phyloP scores from a whole-genome alignment of 2,888 invertebrate species.

The Thymelicus sylvestris region DNA sequence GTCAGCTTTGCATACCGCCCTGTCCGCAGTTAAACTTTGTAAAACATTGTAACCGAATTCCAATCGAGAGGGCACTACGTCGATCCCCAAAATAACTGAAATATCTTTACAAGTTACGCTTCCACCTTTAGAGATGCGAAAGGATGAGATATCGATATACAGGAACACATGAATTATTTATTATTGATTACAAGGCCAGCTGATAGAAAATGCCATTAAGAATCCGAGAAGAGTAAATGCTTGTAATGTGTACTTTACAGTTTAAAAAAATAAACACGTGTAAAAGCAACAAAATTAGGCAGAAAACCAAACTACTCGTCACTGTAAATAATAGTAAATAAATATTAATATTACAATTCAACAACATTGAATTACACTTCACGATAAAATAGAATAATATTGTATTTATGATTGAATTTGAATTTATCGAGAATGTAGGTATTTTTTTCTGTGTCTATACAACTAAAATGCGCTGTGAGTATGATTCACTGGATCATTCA shows the following conservation, averaged over 20 bases:
- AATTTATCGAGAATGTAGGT: too few species aligned
- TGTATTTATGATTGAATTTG: background rate
- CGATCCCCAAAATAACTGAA: slow-evolving; percentile 61
- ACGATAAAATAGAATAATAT: background rate
- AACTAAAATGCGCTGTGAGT: too few species aligned
- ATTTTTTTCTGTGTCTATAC: too few species aligned
- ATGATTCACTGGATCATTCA: too few species aligned
- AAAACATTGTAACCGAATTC: slow-evolving; percentile 56
- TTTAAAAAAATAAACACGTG: too few species aligned
- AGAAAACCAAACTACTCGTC: too few species aligned
- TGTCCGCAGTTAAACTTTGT: slow-evolving; percentile 52
- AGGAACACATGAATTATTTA: background rate
- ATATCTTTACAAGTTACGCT: slow-evolving; percentile 55
- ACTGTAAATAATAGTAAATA: background rate
- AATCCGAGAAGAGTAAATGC: too few species aligned
- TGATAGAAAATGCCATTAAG: too few species aligned
- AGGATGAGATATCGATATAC: slow-evolving; percentile 6
- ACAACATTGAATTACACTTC: background rate
- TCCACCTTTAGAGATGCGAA: slow-evolving; percentile 25
- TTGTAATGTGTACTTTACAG: too few species aligned
- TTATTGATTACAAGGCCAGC: too few species aligned
- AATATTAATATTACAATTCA: background rate
- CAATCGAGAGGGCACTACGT: slow-evolving; percentile 52
- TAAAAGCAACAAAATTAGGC: too few species aligned
- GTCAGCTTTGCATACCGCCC: slow-evolving; percentile 52